Evolutionary conservation across 2,797 vertebrate species (phyloP).

Genomic region (Acanthurus lineatus): DNA sequence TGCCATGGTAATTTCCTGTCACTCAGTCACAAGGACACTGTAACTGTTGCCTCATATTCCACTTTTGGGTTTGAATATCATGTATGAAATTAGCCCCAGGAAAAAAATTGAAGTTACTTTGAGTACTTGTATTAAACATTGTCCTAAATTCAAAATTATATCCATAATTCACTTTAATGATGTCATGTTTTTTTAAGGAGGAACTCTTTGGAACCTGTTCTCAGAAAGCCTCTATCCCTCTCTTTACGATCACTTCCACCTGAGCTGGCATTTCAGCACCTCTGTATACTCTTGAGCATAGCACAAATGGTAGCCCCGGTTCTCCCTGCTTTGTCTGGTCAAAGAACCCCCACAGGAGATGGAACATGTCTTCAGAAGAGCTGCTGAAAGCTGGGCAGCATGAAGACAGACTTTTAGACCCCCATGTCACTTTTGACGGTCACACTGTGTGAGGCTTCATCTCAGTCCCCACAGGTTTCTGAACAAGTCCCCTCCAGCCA

Average conservation of each 20-base stretch:
- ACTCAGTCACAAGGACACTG: slow-evolving; percentile 3
- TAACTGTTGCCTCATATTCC: not conserved
- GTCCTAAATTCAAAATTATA: slow-evolving; percentile 7
- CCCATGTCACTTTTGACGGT: slow-evolving; percentile 64
- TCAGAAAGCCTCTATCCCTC: slow-evolving; percentile 20
- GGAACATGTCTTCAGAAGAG: slow-evolving; percentile 56
- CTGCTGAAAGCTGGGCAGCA: slow-evolving; percentile 64
- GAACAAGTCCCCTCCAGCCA: slow-evolving; percentile 72
- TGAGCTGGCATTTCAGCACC: slow-evolving; percentile 48
- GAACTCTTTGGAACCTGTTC: not conserved
- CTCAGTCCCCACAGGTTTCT: slow-evolving; percentile 61
- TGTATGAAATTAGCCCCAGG: not conserved
- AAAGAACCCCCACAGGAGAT: slow-evolving; percentile 60
- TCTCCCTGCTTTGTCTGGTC: slow-evolving; percentile 33
- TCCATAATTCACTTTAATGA: slow-evolving; percentile 15
- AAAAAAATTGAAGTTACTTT: not conserved
- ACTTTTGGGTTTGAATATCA: not conserved
- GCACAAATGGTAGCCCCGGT: slow-evolving; percentile 1
- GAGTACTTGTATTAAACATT: not conserved
- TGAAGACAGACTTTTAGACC: slow-evolving; percentile 66
- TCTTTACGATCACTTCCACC: slow-evolving; percentile 50
- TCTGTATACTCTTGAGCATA: slow-evolving; percentile 48
- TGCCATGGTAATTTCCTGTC: not conserved
- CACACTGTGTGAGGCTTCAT: slow-evolving; percentile 59
- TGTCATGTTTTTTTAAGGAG: slow-evolving; percentile 15